These are phyloP conservation scores for Polia nebulosa DNA, from an alignment of 2,888 invertebrate species.

Conservation along the genomic window DNA sequence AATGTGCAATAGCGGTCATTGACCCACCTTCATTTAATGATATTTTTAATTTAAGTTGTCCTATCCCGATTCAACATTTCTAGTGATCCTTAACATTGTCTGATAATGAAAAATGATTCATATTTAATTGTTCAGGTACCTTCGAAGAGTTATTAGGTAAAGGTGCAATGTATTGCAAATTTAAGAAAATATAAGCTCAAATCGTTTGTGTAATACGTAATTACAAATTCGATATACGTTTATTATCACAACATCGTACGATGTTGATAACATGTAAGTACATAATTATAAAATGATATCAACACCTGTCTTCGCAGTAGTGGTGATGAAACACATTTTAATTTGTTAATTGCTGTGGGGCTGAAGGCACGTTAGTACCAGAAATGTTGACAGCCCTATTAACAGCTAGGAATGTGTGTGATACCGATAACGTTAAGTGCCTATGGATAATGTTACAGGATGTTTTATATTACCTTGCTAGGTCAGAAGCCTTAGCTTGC, in stretches of 20 bases:
- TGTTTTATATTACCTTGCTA: slow-evolving; percentile 8
- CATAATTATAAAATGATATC: slow-evolving; percentile 52
- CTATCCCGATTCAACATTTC: too few species aligned
- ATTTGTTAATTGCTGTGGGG: slow-evolving; percentile 42
- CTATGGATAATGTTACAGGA: slow-evolving; percentile 11
- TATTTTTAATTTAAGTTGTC: too few species aligned
- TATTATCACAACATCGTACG: slow-evolving; percentile 67
- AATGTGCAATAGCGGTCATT: too few species aligned
- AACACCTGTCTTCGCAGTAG: slow-evolving; percentile 21
- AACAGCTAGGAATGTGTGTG: slow-evolving; percentile 30
- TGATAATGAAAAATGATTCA: too few species aligned
- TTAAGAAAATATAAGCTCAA: neutral
- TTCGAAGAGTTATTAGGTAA: too few species aligned
- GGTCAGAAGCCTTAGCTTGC: neutral
- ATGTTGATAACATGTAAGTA: slow-evolving; percentile 60
- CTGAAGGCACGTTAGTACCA: slow-evolving; percentile 26
- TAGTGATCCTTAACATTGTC: too few species aligned
- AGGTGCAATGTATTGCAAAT: too few species aligned
- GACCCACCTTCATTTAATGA: too few species aligned
- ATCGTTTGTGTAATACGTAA: slow-evolving; percentile 30
- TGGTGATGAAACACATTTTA: slow-evolving; percentile 46
- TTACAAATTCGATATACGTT: slow-evolving; percentile 34
- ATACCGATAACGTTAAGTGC: slow-evolving; percentile 3
- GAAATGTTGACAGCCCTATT: slow-evolving; percentile 20
- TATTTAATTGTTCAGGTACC: too few species aligned